phyloP scores from a whole-genome alignment of 2,797 vertebrate species.

The Ptychobarbus kaznakovi region DNA sequence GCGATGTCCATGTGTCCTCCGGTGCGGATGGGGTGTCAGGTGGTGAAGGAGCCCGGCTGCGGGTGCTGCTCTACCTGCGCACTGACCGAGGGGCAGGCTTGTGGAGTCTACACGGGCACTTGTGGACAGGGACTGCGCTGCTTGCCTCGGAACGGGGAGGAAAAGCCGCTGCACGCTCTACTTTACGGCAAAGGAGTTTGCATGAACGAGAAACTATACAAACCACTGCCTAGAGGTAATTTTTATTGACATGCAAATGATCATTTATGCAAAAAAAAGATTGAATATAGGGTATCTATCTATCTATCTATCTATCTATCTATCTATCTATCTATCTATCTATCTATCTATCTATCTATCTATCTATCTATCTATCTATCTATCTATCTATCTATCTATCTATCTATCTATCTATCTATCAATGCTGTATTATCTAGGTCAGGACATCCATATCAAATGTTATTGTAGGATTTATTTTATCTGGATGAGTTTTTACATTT shows the following conservation, averaged over 20 bases:
- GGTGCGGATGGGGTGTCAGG: constrained; percentile 86
- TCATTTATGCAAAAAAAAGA: neutral
- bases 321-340: constrained; percentile 52
- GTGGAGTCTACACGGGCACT: constrained; percentile 94
- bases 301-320: neutral
- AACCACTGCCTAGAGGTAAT: constrained; percentile 77
- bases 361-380: constrained; percentile 24
- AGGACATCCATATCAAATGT: neutral
- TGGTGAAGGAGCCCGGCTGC: constrained; percentile 94
- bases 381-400: constrained; percentile 35
- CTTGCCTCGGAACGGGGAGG: constrained; percentile 89
- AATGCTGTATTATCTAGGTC: neutral
- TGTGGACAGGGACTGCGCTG: constrained; percentile 91
- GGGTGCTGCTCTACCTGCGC: constrained; percentile 96
- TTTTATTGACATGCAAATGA: neutral
- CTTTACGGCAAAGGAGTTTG: constrained; percentile 91
- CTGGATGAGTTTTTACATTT: constrained; percentile 11
- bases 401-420: constrained; percentile 13
- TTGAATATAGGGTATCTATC: neutral
- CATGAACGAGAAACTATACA: constrained; percentile 88
- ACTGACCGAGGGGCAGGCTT: constrained; percentile 87
- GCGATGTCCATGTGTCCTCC: constrained; percentile 89
- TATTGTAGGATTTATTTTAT: neutral
- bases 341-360: constrained; percentile 13
- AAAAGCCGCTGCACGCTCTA: constrained; percentile 93